phyloP scores from a whole-genome alignment of 2,113 vertebrate species.

The Platysteira castanea region DNA sequence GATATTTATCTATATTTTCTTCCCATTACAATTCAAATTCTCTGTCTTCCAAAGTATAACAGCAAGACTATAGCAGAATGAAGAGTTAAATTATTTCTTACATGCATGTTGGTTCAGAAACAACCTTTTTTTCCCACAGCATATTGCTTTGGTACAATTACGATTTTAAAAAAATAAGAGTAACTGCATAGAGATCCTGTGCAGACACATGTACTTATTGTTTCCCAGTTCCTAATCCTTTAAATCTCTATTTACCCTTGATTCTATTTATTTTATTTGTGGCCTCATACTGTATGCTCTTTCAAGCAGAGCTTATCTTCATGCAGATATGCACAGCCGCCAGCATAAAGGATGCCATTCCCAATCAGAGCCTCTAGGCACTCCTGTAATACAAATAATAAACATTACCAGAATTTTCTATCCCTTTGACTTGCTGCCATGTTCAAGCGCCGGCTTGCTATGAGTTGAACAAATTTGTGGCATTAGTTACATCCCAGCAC shows the following conservation, averaged over 20 bases:
- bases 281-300: not conserved
- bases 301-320: not conserved
- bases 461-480: not conserved
- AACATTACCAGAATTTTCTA: not conserved
- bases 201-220: not conserved
- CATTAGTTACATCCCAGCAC: not conserved
- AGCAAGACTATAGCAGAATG: not conserved
- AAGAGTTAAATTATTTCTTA: not conserved
- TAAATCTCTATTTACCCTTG: not conserved
- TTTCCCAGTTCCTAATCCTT: not conserved
- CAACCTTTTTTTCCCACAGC: not conserved
- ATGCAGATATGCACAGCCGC: not conserved
- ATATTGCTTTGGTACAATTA: not conserved
- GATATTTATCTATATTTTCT: not conserved
- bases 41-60: not conserved
- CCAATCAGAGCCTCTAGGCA: not conserved
- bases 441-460: not conserved
- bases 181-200: not conserved
- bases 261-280: not conserved
- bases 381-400: conserved; percentile 1
- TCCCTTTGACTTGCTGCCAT: conserved; percentile 14
- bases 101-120: not conserved
- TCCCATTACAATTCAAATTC: not conserved
- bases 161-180: not conserved
- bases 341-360: not conserved